Conservation (phyloP, 2,888 invertebrate genomes). For the Hyles lineata region DNA sequence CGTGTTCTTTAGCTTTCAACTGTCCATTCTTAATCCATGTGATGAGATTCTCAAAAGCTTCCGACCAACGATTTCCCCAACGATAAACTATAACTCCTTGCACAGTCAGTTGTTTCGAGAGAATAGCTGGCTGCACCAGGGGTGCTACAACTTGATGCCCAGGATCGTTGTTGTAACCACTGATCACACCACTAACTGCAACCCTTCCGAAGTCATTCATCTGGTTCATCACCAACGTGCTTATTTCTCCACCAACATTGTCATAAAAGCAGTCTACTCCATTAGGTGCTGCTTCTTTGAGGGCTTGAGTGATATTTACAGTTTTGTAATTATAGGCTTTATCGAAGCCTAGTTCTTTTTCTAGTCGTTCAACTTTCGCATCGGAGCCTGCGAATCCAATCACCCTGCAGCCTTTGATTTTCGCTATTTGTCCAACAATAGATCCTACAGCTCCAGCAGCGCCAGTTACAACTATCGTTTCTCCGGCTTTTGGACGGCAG, state of each 20-base stretch:
- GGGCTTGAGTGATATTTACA: conserved; percentile 69
- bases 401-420: no score
- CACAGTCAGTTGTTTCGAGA: conserved; percentile 85
- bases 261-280: conserved; percentile 91
- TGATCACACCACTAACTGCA: conserved; percentile 60
- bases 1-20: conserved; percentile 86
- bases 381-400: no score
- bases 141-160: conserved; percentile 52
- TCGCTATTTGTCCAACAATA: no score
- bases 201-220: conserved; percentile 79
- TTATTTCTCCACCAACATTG: conserved; percentile 88
- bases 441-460: not conserved
- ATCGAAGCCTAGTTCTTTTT: conserved; percentile 81
- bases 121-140: conserved; percentile 82
- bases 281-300: conserved; percentile 81
- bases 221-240: conserved; percentile 81
- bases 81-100: conserved; percentile 85
- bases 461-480: no score
- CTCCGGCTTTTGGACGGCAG: no score
- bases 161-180: conserved; percentile 59
- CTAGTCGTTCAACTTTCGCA: no score
- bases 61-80: conserved; percentile 83
- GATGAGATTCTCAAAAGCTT: conserved; percentile 84
- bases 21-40: conserved; percentile 87
- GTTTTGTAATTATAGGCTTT: conserved; percentile 89